A percentile compares a stretch with the other conserved stretches of the same genome.
phyloP scores from a whole-genome alignment of 2,888 invertebrate genomes.

The Rhagonycha fulva region DNA sequence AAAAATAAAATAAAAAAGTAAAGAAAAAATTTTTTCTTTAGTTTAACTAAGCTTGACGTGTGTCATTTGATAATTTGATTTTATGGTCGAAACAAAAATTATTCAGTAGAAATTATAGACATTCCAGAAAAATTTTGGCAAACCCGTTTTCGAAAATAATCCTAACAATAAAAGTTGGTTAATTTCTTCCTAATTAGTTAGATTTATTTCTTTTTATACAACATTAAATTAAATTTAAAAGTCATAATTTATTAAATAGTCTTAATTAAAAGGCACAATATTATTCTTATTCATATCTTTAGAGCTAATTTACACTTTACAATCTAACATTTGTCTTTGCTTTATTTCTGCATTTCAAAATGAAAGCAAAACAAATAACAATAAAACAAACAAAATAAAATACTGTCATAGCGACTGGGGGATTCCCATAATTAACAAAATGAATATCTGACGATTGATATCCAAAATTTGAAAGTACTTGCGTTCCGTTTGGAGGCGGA shows the following conservation, averaged over 20 bases:
- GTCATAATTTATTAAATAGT: not conserved
- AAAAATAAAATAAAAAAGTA: not conserved
- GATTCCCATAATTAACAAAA: slow-evolving; percentile 58
- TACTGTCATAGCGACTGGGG: slow-evolving; percentile 64
- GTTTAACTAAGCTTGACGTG: not conserved
- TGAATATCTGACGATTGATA: slow-evolving; percentile 59
- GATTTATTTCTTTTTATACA: not conserved
- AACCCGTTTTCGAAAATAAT: no score
- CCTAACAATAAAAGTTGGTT: not conserved
- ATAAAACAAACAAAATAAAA: slow-evolving; percentile 67
- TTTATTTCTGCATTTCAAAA: slow-evolving; percentile 61
- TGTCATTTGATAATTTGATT: not conserved
- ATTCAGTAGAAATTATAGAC: no score
- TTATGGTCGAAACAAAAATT: no score
- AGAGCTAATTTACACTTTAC: not conserved
- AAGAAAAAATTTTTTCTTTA: not conserved
- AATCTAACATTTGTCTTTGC: slow-evolving; percentile 22
- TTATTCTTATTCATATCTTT: not conserved
- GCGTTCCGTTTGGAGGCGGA: slow-evolving; percentile 78
- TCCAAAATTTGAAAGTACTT: slow-evolving; percentile 62
- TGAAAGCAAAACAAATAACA: slow-evolving; percentile 64
- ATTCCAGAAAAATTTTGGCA: no score
- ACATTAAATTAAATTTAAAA: not conserved
- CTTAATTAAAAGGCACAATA: slow-evolving; percentile 1
- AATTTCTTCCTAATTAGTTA: not conserved